Conservation (phyloP, 2,797 vertebrate genomes). For the Enteromius thamalakanensis region DNA sequence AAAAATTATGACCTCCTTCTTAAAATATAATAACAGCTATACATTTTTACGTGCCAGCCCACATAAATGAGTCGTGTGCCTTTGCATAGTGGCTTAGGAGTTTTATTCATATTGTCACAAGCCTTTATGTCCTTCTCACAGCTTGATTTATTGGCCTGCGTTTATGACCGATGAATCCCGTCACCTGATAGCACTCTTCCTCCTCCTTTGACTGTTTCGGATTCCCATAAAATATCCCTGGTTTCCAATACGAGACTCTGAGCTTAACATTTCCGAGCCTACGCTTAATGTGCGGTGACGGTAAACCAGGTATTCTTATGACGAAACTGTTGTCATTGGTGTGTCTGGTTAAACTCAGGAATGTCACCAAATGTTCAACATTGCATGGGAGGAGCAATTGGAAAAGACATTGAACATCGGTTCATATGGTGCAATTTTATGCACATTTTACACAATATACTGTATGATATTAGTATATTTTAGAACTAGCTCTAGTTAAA, state of each 20-base stretch:
- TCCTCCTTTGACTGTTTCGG: background rate
- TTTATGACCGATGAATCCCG: background rate
- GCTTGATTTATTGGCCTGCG: background rate
- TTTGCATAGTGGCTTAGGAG: background rate
- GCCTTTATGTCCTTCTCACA: background rate
- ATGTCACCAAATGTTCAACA: background rate
- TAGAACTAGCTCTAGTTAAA: background rate
- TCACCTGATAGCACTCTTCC: slow-evolving; percentile 14
- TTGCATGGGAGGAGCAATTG: background rate
- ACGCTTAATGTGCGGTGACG: background rate
- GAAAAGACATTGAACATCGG: background rate
- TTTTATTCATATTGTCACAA: too few species aligned
- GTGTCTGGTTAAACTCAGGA: background rate
- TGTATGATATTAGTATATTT: background rate
- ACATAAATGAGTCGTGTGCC: background rate
- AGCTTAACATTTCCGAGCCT: background rate
- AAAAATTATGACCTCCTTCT: background rate
- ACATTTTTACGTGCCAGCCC: too few species aligned
- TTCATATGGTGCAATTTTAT: background rate
- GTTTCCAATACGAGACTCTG: background rate
- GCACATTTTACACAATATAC: background rate
- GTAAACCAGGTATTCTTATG: background rate
- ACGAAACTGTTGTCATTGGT: background rate
- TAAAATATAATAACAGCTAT: background rate
- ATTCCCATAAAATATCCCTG: background rate